phyloP scores from a whole-genome alignment of 2,797 vertebrate genomes.

The Channallabes apus region DNA sequence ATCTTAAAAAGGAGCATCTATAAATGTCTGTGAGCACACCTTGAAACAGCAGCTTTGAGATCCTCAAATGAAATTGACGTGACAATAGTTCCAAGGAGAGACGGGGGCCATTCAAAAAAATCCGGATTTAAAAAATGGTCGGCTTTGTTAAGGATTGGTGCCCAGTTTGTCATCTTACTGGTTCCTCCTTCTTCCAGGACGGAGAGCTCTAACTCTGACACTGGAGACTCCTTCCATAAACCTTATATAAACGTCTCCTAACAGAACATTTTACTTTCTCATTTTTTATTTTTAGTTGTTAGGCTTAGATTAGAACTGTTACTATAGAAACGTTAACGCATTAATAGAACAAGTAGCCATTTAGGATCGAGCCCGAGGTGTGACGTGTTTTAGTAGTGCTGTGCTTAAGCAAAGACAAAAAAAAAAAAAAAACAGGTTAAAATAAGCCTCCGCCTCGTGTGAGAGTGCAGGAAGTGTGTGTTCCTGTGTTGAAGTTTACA shows the following conservation, averaged over 20 bases:
- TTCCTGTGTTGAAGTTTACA: slow-evolving; percentile 4
- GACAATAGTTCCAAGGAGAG: too few relatives aligned
- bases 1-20: too few relatives aligned
- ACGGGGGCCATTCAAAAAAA: too few relatives aligned
- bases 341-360: neutral
- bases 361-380: neutral
- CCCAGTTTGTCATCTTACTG: neutral
- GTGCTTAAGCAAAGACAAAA: neutral
- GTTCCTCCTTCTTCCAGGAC: neutral
- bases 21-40: too few relatives aligned
- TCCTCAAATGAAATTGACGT: too few relatives aligned
- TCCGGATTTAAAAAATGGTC: too few relatives aligned
- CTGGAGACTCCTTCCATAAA: neutral
- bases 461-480: slow-evolving; percentile 16
- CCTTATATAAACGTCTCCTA: neutral
- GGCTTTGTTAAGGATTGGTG: too few relatives aligned
- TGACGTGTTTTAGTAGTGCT: neutral
- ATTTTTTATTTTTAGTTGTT: neutral
- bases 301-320: neutral
- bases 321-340: neutral
- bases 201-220: neutral
- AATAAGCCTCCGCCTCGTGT: neutral
- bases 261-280: neutral
- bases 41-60: too few relatives aligned
- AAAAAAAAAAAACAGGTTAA: neutral